phyloP scores from a whole-genome alignment of 92 coral and sea anemone genomes.

The Anthopleura xanthogrammica region DNA sequence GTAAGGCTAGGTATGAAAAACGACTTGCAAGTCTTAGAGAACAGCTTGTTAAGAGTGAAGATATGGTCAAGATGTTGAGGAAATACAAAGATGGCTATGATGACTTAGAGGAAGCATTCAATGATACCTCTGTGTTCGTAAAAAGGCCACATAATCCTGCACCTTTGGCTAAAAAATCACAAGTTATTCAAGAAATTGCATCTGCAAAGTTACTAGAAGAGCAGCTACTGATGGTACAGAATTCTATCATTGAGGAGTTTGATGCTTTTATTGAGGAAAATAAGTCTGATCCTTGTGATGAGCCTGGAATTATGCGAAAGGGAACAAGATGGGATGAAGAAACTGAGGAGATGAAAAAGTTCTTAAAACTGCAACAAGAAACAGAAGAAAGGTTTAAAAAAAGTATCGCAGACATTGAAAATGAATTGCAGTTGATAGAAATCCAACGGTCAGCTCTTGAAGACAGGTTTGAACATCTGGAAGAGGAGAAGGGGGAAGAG shows the following conservation, averaged over 20 bases:
- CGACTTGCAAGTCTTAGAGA: constrained; percentile 65
- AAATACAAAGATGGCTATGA: constrained; percentile 90
- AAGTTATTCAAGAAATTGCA: constrained; percentile 76
- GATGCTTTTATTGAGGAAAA: constrained; percentile 71
- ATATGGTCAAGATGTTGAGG: constrained; percentile 53
- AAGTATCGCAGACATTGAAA: constrained; percentile 81
- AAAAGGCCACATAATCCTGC: constrained; percentile 68
- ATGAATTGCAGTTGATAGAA: constrained; percentile 80
- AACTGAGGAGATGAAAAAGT: constrained; percentile 50
- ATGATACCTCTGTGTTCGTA: constrained; percentile 56
- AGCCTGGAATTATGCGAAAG: constrained; percentile 32
- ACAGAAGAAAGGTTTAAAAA: constrained; percentile 65
- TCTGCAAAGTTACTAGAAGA: constrained; percentile 84
- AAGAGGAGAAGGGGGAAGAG: constrained; percentile 48
- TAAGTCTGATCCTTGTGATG: constrained; percentile 41
- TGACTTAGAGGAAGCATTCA: constrained; percentile 81
- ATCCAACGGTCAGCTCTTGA: constrained; percentile 81
- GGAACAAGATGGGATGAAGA: constrained; percentile 65
- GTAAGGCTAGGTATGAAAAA: constrained; percentile 61
- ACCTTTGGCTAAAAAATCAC: constrained; percentile 63
- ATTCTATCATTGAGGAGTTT: constrained; percentile 85
- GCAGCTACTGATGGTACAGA: constrained; percentile 79
- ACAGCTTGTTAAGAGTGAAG: constrained; percentile 63
- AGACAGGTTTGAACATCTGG: constrained; percentile 59
- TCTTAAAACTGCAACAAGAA: constrained; percentile 51